Conservation (phyloP, 2,888 invertebrate species). For the Acanthoscelides obtectus region DNA sequence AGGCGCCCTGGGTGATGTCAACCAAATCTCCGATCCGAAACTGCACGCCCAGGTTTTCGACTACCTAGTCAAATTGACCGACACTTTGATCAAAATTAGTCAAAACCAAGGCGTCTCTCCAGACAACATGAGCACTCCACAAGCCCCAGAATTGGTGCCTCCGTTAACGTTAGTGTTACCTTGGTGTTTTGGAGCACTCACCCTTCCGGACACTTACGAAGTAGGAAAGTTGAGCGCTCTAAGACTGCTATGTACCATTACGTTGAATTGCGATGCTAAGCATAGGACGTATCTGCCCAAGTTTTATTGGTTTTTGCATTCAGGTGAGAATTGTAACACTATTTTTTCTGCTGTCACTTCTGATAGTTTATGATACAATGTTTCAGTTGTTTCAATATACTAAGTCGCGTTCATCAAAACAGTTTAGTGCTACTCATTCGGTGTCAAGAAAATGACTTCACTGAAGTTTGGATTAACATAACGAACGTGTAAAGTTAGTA, state of each 20-base stretch:
- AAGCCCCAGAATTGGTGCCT: constrained; percentile 70
- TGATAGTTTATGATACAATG: no score
- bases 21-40: constrained; percentile 75
- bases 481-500: no score
- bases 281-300: constrained; percentile 71
- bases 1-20: constrained; percentile 69
- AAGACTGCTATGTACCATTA: constrained; percentile 81
- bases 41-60: constrained; percentile 88
- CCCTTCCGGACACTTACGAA: constrained; percentile 68
- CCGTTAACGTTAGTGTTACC: constrained; percentile 86
- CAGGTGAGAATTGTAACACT: constrained; percentile 57
- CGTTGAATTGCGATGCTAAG: constrained; percentile 70
- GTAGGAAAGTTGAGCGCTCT: constrained; percentile 82
- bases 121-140: constrained; percentile 73
- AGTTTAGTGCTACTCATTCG: no score
- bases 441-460: no score
- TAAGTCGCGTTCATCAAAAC: no score
- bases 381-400: no score
- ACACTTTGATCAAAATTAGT: constrained; percentile 76
- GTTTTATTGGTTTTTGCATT: constrained; percentile 83
- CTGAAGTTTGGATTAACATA: no score
- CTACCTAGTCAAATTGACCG: constrained; percentile 84
- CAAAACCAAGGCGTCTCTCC: constrained; percentile 73
- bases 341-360: no score
- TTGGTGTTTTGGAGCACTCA: constrained; percentile 90